These are phyloP conservation scores for Percopsis transmontana DNA, from an alignment of 2,113 vertebrate species.

Conservation along the genomic window DNA sequence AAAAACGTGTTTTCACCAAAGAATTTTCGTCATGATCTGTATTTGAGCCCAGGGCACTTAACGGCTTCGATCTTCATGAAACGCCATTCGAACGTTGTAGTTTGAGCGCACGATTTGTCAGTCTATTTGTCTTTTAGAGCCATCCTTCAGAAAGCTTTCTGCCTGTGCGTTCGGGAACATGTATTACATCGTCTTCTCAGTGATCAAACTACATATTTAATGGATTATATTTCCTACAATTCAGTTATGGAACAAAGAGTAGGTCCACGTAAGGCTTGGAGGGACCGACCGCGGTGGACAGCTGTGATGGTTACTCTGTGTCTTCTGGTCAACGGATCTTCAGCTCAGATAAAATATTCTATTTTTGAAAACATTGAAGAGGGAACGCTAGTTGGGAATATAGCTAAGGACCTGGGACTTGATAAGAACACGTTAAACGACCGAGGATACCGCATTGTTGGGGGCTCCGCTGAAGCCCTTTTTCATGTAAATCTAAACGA, in stretches of 20 bases:
- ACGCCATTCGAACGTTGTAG: too few relatives aligned
- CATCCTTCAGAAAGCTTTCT: too few relatives aligned
- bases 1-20: too few relatives aligned
- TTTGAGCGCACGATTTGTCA: too few relatives aligned
- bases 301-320: conserved; percentile 2
- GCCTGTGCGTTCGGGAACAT: too few relatives aligned
- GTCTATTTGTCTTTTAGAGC: too few relatives aligned
- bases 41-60: too few relatives aligned
- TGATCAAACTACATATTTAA: background rate
- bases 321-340: too few relatives aligned
- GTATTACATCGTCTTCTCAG: too few relatives aligned
- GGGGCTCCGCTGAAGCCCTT: conserved; percentile 48
- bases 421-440: conserved; percentile 47
- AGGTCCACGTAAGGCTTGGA: conserved; percentile 36
- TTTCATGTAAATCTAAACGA: conserved; percentile 64
- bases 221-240: conserved; percentile 22
- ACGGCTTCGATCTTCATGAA: too few relatives aligned
- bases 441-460: conserved; percentile 62
- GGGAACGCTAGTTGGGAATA: conserved; percentile 60
- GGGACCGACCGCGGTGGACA: conserved; percentile 19
- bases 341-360: conserved; percentile 60
- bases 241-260: conserved; percentile 51
- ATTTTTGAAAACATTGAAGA: conserved; percentile 63
- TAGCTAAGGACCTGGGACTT: too few relatives aligned
- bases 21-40: too few relatives aligned